phyloP scores from a whole-genome alignment of 2,113 vertebrate species.

The Notothenia rossii region DNA sequence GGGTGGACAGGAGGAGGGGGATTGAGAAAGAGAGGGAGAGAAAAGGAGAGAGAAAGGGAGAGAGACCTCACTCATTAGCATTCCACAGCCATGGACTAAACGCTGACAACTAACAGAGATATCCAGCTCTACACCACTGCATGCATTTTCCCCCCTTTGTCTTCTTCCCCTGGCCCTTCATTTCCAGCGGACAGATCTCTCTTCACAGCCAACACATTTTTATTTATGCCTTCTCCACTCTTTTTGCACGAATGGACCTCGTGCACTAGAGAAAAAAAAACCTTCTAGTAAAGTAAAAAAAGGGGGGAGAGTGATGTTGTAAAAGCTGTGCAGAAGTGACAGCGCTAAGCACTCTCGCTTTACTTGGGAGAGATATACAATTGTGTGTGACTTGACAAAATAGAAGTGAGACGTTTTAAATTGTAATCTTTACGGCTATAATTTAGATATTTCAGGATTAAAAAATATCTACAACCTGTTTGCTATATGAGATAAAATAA shows the following conservation, averaged over 20 bases:
- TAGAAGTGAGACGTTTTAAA: conserved; percentile 62
- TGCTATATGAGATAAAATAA: conserved; percentile 26
- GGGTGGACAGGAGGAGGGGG: conserved; percentile 36
- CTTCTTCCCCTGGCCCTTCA: conserved; percentile 83
- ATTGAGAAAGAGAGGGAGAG: conserved; percentile 54
- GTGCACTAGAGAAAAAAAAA: conserved; percentile 67
- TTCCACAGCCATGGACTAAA: conserved; percentile 90
- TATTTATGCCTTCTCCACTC: conserved; percentile 73
- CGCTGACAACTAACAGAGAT: conserved; percentile 96
- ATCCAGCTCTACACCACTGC: conserved; percentile 88
- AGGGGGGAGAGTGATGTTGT: conserved; percentile 68
- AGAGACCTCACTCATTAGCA: conserved; percentile 89
- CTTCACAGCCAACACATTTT: conserved; percentile 79
- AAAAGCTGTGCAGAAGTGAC: conserved; percentile 80
- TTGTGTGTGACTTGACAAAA: conserved; percentile 73
- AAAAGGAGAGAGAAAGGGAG: conserved; percentile 60
- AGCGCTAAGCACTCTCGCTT: conserved; percentile 78
- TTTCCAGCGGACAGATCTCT: conserved; percentile 85
- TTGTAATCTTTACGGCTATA: conserved; percentile 40
- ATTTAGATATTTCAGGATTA: conserved; percentile 37
- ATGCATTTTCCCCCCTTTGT: conserved; percentile 87
- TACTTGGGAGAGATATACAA: conserved; percentile 71
- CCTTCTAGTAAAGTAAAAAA: conserved; percentile 55
- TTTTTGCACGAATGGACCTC: conserved; percentile 66
- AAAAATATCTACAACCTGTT: conserved; percentile 1